Conservation (phyloP, 1,140 invertebrate species). For the Drosophila kepulauana region DNA sequence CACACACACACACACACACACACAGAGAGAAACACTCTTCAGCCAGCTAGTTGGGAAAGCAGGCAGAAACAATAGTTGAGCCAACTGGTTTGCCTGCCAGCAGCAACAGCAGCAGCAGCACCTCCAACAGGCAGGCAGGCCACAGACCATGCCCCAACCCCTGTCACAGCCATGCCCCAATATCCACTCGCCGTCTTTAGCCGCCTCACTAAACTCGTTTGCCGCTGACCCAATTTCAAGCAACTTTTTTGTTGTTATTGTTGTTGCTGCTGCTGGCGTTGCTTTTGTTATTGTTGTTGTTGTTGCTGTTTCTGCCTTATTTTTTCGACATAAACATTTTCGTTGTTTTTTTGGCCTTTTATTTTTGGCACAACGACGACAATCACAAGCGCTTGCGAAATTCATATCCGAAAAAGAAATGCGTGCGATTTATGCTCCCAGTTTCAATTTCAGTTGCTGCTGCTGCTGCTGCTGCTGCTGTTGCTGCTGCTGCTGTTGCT, state of each 20-base stretch:
- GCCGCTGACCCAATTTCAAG: constrained; percentile 74
- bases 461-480: not conserved
- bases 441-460: constrained; percentile 25
- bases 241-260: constrained; percentile 48
- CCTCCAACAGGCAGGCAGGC: not conserved
- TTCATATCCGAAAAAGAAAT: constrained; percentile 14
- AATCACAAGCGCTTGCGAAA: constrained; percentile 1
- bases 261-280: constrained; percentile 11
- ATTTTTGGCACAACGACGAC: constrained; percentile 59
- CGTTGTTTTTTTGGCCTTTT: constrained; percentile 16
- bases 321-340: constrained; percentile 9
- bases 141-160: constrained; percentile 5
- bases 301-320: not conserved
- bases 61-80: not conserved
- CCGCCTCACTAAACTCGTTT: constrained; percentile 66
- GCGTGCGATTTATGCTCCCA: constrained; percentile 20
- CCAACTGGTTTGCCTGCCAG: constrained; percentile 19
- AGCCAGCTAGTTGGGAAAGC: not conserved
- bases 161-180: constrained; percentile 45
- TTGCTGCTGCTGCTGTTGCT: constrained; percentile 1
- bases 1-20: constrained; percentile 6
- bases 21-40: not conserved
- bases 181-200: constrained; percentile 15
- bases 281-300: constrained; percentile 16
- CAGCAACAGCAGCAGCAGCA: no score